Conservation (phyloP, 2,888 invertebrate species). For the Scrobipalpa costella region DNA sequence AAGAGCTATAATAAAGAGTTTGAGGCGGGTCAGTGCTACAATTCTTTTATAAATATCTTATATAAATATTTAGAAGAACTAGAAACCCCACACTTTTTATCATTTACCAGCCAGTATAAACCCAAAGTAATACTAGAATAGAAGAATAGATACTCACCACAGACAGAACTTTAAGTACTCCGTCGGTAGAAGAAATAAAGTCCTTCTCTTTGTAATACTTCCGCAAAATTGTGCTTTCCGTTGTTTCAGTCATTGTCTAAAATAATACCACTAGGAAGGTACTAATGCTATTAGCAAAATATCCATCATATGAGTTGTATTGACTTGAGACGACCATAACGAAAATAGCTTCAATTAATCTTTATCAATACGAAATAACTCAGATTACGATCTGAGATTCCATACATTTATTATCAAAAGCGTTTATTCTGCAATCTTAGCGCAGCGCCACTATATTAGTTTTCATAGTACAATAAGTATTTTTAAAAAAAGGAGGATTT, state of each 20-base stretch:
- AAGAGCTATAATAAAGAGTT: too few relatives aligned
- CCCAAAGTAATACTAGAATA: not conserved
- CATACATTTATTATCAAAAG: too few relatives aligned
- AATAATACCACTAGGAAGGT: not conserved
- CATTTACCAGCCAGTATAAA: not conserved
- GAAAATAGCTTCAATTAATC: not conserved
- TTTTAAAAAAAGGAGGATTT: too few relatives aligned
- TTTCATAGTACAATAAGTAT: too few relatives aligned
- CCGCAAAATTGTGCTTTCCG: constrained; percentile 38
- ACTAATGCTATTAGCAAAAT: not conserved
- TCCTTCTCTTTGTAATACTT: constrained; percentile 54
- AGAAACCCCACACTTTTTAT: too few relatives aligned
- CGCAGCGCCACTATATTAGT: too few relatives aligned
- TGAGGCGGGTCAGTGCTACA: too few relatives aligned
- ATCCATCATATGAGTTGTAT: not conserved
- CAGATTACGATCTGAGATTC: constrained; percentile 2
- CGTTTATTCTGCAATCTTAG: too few relatives aligned
- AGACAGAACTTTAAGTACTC: constrained; percentile 53
- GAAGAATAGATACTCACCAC: constrained; percentile 40
- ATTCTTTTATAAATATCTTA: too few relatives aligned
- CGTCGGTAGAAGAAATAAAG: constrained; percentile 50
- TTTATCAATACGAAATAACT: not conserved
- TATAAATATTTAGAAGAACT: too few relatives aligned
- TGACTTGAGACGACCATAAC: not conserved
- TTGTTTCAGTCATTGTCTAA: not conserved